Conservation (phyloP, 2,888 invertebrate species). For the Zele albiditarsus region DNA sequence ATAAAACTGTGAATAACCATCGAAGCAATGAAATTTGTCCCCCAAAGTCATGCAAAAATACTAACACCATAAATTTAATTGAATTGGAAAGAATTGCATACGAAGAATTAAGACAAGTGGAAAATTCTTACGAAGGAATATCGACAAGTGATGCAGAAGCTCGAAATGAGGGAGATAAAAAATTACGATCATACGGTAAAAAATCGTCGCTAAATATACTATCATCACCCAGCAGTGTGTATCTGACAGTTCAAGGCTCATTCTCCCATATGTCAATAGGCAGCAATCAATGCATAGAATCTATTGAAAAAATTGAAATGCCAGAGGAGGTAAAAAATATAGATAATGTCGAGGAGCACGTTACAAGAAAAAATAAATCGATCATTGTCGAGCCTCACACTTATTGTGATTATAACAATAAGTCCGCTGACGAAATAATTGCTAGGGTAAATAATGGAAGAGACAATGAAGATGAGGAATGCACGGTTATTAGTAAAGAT, state of each 20-base stretch:
- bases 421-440: background rate
- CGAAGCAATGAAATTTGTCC: background rate
- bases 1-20: background rate
- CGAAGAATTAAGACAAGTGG: constrained; percentile 5
- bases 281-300: constrained; percentile 25
- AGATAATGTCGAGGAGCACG: background rate
- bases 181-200: background rate
- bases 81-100: constrained; percentile 10
- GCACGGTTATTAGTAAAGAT: constrained; percentile 21
- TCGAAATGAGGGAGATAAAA: background rate
- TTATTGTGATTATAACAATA: background rate
- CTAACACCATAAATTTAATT: constrained; percentile 4
- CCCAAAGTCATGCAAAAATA: background rate
- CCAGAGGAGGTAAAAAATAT: background rate
- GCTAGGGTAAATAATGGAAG: background rate
- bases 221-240: constrained; percentile 53
- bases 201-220: constrained; percentile 47
- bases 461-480: constrained; percentile 4
- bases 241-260: constrained; percentile 53
- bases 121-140: constrained; percentile 6
- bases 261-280: constrained; percentile 31
- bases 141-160: background rate
- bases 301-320: background rate
- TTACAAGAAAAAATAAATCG: background rate
- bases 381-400: background rate